phyloP scores from a whole-genome alignment of 1,140 invertebrate species.

The Subanguina moxae region DNA sequence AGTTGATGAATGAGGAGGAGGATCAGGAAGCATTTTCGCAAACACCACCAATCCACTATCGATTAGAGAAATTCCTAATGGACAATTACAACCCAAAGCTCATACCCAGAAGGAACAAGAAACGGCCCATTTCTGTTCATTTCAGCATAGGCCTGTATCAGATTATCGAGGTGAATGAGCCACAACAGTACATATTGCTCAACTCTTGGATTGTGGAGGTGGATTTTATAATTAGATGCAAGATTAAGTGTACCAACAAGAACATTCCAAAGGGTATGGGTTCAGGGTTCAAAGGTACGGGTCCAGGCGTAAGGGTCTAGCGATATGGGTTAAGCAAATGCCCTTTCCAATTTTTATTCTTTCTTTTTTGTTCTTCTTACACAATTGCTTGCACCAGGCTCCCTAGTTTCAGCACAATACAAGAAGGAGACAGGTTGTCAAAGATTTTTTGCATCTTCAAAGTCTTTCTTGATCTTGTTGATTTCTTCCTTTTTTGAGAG shows the following conservation, averaged over 20 bases:
- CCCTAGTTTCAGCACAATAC: not conserved
- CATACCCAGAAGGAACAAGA: constrained; percentile 18
- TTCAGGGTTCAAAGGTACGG: too few relatives aligned
- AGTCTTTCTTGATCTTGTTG: constrained; percentile 94
- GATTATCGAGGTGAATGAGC: constrained; percentile 57
- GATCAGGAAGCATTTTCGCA: not conserved
- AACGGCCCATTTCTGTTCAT: constrained; percentile 39
- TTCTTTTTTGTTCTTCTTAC: too few relatives aligned
- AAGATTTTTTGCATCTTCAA: constrained; percentile 86
- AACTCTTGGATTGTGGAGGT: constrained; percentile 57
- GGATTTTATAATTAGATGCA: too few relatives aligned
- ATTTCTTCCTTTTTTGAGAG: constrained; percentile 97
- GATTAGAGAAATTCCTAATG: constrained; percentile 37
- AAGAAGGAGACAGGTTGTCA: not conserved
- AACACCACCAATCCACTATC: constrained; percentile 31
- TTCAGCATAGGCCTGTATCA: constrained; percentile 53
- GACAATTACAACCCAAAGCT: constrained; percentile 25
- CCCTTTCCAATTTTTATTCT: too few relatives aligned
- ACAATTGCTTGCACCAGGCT: not conserved
- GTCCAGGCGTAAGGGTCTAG: too few relatives aligned
- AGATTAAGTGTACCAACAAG: too few relatives aligned
- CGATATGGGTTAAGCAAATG: too few relatives aligned
- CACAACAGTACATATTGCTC: constrained; percentile 51
- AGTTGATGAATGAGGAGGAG: not conserved
- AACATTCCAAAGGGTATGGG: too few relatives aligned